These are phyloP conservation scores for Diglossa cyanea DNA, from an alignment of 2,797 vertebrate genomes.

Conservation along the genomic window DNA sequence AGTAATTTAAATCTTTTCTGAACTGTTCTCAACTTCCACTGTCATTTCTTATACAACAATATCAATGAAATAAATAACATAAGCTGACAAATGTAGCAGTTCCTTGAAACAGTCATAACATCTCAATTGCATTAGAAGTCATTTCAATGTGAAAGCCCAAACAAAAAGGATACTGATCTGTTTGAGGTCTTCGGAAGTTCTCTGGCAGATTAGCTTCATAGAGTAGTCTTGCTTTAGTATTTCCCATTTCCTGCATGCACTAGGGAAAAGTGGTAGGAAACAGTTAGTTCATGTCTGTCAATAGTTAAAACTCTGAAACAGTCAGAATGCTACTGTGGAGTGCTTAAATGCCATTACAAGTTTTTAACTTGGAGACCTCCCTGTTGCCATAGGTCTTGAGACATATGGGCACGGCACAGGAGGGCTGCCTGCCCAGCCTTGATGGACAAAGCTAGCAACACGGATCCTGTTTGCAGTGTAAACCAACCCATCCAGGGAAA, in stretches of 20 bases:
- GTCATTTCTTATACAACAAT: background rate
- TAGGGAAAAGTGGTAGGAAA: constrained; percentile 53
- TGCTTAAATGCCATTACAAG: background rate
- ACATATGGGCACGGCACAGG: fast-evolving
- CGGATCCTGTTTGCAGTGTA: background rate
- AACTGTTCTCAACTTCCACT: background rate
- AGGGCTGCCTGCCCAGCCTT: background rate
- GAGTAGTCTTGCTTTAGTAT: constrained; percentile 87
- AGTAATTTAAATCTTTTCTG: constrained; percentile 31
- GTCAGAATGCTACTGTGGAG: background rate
- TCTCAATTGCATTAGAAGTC: background rate
- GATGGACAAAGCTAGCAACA: background rate
- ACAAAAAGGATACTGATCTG: constrained; percentile 97
- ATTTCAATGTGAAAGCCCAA: background rate
- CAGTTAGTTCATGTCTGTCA: background rate
- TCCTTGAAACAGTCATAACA: background rate
- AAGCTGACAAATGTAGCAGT: background rate
- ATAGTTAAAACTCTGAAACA: background rate
- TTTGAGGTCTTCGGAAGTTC: constrained; percentile 93
- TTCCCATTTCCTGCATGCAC: constrained; percentile 99
- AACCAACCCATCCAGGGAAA: background rate
- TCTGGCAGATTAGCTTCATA: constrained; percentile 97
- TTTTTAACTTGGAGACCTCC: background rate
- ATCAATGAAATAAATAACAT: background rate
- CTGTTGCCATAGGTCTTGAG: fast-evolving